Evolutionary conservation across 2,888 invertebrate genomes (phyloP), one percentile per base, ranked within the genome.

Genomic region (Erynnis tages): DNA sequence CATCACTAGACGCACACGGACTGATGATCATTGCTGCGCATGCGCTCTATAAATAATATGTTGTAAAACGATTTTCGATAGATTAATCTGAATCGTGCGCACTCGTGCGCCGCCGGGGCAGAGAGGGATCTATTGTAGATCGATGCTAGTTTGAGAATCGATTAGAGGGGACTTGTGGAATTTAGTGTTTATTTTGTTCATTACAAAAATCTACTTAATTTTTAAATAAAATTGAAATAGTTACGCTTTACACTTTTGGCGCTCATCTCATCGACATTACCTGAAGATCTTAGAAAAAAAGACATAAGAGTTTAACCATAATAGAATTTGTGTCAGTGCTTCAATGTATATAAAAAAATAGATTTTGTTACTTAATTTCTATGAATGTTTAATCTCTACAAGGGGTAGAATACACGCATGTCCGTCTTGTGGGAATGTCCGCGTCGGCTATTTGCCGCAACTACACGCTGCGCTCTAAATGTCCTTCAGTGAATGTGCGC

Each of bases 61-160:
- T 89, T 89, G 89, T 89, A 89, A 89, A 89, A 88, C 89, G 89
- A 89, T 88, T 89, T 89, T 89, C 88, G 89, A 89, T 89, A 89
- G 89, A 89, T 89, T 89, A 88, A 89, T 89, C 89, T 88, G 88
- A 89, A 88, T 89, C 89, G 89, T 89, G 89, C 78, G 80, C 83
- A 75, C 85, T 85, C 86, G 88, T 85, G 88, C 85, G 85, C 84
- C 86, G 85, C 80, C 77, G 79, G 82, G 70, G 73, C 77, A 69
- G 76, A 73, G 75, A 74, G 78, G 86, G 87, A 87, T 87, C 88
- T 88, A 87, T 88, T 86, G 87, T 84, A 74, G 86, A 88, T 87
- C 85, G 74, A 72, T 72, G 61, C 56, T 67, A 79, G 69, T 68
- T 68, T 76, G 74, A 61, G 69, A 73, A 44, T 37, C 44, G 50